A percentile compares a stretch with the other conserved stretches of the same genome.
Conservation (phyloP, 2,888 invertebrate genomes). For the Tyria jacobaeae region DNA sequence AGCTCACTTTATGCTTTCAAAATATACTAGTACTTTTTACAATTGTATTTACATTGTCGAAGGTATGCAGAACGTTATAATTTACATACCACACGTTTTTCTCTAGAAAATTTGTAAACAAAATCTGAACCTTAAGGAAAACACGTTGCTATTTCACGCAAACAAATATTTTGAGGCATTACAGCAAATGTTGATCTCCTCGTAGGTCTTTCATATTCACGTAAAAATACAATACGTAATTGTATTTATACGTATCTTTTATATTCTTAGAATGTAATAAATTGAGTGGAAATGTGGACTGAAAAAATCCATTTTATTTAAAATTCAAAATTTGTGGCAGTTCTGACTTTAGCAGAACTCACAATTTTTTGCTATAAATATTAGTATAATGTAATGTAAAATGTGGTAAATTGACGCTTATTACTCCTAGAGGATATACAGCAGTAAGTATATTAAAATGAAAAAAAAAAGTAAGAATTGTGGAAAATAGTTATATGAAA, state of each 20-base stretch:
- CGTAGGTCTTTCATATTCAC: background rate
- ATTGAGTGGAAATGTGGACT: background rate
- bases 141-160: conserved; percentile 12
- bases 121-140: conserved; percentile 14
- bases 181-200: conserved; percentile 8
- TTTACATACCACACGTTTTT: conserved; percentile 21
- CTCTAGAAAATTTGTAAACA: conserved; percentile 18
- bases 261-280: background rate
- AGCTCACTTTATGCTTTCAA: conserved; percentile 3
- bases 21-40: background rate
- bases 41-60: conserved; percentile 9
- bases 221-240: too few relatives aligned
- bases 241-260: background rate
- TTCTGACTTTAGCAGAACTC: too few relatives aligned
- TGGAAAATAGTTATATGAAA: background rate
- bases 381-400: too few relatives aligned
- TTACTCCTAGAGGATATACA: too few relatives aligned
- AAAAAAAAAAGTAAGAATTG: background rate
- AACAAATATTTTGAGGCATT: conserved; percentile 8
- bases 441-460: background rate
- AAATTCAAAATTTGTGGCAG: too few relatives aligned
- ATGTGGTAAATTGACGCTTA: too few relatives aligned
- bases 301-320: background rate
- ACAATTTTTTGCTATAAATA: too few relatives aligned
- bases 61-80: conserved; percentile 10